phyloP scores from a whole-genome alignment of 2,113 vertebrate genomes.

The Pygoscelis antarcticus region DNA sequence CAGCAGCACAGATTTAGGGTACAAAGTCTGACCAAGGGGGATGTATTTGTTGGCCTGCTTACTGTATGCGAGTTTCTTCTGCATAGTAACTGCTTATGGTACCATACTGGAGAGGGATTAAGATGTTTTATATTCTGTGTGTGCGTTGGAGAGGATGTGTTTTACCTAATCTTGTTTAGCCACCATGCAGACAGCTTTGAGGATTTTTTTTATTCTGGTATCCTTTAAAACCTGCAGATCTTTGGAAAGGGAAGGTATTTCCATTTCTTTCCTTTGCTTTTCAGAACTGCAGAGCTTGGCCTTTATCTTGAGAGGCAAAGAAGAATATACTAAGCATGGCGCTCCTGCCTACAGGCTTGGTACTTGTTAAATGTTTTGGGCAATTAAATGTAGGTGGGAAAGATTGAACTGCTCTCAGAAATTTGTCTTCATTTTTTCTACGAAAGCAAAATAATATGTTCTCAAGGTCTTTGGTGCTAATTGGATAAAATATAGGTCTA shows the following conservation, averaged over 20 bases:
- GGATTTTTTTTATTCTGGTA: slow-evolving; percentile 70
- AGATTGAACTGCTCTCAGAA: slow-evolving; percentile 17
- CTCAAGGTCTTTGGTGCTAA: slow-evolving; percentile 69
- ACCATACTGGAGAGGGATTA: slow-evolving; percentile 57
- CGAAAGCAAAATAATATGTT: slow-evolving; percentile 14
- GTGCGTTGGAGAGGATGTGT: slow-evolving; percentile 82
- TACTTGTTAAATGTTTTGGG: slow-evolving; percentile 80
- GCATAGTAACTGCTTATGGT: slow-evolving; percentile 48
- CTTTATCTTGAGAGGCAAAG: slow-evolving; percentile 61
- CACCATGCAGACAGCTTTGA: slow-evolving; percentile 82
- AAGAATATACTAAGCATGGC: slow-evolving; percentile 67
- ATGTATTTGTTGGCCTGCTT: not conserved
- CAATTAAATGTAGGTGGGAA: slow-evolving; percentile 53
- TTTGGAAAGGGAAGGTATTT: slow-evolving; percentile 74
- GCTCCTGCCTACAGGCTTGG: slow-evolving; percentile 75
- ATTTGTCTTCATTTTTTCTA: not conserved
- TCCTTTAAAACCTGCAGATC: slow-evolving; percentile 76
- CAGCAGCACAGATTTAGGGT: not conserved
- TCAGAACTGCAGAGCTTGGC: slow-evolving; percentile 63
- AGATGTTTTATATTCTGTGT: slow-evolving; percentile 81
- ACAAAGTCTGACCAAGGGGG: not conserved
- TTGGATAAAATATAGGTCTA: slow-evolving; percentile 66
- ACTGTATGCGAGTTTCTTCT: not conserved
- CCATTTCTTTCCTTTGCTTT: slow-evolving; percentile 76
- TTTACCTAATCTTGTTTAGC: slow-evolving; percentile 87